phyloP scores from a whole-genome alignment of 2,888 invertebrate species.

The Geophilus truncorum region DNA sequence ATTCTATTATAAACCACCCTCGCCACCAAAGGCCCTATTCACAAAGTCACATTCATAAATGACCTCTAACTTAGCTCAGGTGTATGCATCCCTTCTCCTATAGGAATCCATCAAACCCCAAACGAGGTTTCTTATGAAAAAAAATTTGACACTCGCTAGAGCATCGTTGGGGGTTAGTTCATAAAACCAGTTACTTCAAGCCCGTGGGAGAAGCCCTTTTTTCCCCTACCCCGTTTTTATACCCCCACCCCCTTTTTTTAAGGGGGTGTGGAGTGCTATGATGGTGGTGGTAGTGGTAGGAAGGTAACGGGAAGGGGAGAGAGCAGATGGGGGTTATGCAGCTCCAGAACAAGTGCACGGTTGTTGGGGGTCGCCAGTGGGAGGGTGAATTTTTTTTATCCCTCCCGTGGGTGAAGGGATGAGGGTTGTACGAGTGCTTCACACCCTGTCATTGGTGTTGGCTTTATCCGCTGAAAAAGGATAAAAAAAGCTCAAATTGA shows the following conservation, averaged over 20 bases:
- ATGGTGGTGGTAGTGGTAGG: too few relatives aligned
- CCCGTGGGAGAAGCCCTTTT: slow-evolving; percentile 23
- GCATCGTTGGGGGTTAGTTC: slow-evolving; percentile 27
- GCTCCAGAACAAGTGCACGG: slow-evolving; percentile 21
- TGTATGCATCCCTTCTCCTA: slow-evolving; percentile 25
- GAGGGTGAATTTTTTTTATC: slow-evolving; percentile 16
- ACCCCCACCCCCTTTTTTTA: slow-evolving; percentile 25
- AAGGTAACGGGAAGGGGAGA: slow-evolving; percentile 18
- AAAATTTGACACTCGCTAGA: slow-evolving; percentile 23
- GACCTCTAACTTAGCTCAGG: slow-evolving; percentile 21
- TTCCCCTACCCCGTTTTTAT: slow-evolving; percentile 2
- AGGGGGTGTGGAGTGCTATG: background rate
- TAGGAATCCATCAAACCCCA: slow-evolving; percentile 27
- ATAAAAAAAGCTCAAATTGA: background rate
- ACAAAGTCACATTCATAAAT: slow-evolving; percentile 25
- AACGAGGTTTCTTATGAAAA: slow-evolving; percentile 22
- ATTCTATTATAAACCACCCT: background rate
- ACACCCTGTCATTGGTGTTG: slow-evolving; percentile 25
- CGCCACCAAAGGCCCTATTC: slow-evolving; percentile 1
- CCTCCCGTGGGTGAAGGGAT: slow-evolving; percentile 18
- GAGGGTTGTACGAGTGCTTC: slow-evolving; percentile 21
- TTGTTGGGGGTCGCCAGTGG: slow-evolving; percentile 25
- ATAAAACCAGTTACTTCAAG: slow-evolving; percentile 24
- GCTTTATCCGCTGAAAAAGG: background rate
- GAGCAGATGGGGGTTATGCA: slow-evolving; percentile 27